Evolutionary conservation across 2,888 invertebrate genomes (phyloP).

Genomic region (Pheosia gnoma): DNA sequence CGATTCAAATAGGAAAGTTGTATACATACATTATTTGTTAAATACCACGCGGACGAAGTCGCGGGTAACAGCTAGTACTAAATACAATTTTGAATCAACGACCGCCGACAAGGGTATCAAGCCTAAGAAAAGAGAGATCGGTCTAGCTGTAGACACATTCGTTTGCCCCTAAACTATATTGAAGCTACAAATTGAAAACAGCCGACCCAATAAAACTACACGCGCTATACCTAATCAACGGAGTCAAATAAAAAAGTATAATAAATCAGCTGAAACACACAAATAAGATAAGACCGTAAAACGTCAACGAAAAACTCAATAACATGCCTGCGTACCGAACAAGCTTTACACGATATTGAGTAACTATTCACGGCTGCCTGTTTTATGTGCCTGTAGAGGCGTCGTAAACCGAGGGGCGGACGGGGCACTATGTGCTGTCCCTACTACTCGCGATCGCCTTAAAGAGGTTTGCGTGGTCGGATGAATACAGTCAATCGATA

Average conservation of each 20-base stretch:
- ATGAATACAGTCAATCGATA: background rate
- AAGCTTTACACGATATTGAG: slow-evolving; percentile 8
- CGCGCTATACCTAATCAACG: background rate
- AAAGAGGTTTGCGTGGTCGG: background rate
- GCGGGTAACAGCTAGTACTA: no score
- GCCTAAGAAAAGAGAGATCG: no score
- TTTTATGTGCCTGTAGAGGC: slow-evolving; percentile 3
- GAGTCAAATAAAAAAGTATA: slow-evolving; percentile 1
- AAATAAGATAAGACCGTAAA: slow-evolving; percentile 3
- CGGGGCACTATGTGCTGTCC: background rate
- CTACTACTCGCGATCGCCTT: background rate
- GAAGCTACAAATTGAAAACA: slow-evolving; percentile 1
- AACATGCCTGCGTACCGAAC: background rate
- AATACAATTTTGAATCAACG: no score
- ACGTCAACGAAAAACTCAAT: slow-evolving; percentile 6
- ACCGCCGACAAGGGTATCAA: no score
- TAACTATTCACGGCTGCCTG: background rate
- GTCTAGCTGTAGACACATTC: no score
- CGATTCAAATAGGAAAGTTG: no score
- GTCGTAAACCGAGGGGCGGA: slow-evolving; percentile 2
- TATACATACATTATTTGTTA: no score
- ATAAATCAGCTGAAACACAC: background rate
- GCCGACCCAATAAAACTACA: background rate
- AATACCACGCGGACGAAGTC: no score
- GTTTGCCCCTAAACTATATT: background rate